These are phyloP conservation scores for Conomelus anceps DNA, from an alignment of 2,888 invertebrate species.

Conservation along the genomic window DNA sequence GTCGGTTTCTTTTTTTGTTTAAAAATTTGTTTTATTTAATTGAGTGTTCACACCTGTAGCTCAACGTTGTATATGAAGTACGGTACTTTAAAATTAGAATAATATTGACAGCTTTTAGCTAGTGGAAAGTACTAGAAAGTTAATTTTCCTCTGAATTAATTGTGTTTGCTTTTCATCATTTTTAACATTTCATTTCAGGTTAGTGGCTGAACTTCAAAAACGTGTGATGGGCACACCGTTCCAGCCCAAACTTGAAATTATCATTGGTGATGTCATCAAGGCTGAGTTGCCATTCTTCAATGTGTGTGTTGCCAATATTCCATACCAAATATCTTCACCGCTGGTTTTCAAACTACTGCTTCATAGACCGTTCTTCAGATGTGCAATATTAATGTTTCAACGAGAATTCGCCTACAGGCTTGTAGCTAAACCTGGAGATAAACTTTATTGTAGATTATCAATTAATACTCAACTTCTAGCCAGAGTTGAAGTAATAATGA, in stretches of 20 bases:
- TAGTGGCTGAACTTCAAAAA: conserved; percentile 96
- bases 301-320: conserved; percentile 96
- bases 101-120: too few relatives aligned
- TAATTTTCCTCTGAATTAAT: too few relatives aligned
- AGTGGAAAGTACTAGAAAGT: too few relatives aligned
- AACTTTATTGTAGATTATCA: conserved; percentile 91
- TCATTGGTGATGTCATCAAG: conserved; percentile 92
- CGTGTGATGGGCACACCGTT: conserved; percentile 84
- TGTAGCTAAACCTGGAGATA: conserved; percentile 95
- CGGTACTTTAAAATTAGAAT: too few relatives aligned
- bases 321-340: conserved; percentile 96
- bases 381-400: conserved; percentile 98
- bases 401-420: conserved; percentile 95
- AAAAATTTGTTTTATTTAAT: too few relatives aligned
- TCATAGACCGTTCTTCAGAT: conserved; percentile 58
- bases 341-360: conserved; percentile 89
- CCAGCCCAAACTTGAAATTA: conserved; percentile 84
- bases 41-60: too few relatives aligned
- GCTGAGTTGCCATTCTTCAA: conserved; percentile 94
- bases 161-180: too few relatives aligned
- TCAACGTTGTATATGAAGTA: too few relatives aligned
- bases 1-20: too few relatives aligned
- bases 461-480: conserved; percentile 94
- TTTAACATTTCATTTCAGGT: conserved; percentile 45
- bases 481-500: conserved; percentile 92